These are phyloP conservation scores for Rotaria socialis DNA, from an alignment of 2,888 invertebrate species.

Conservation along the genomic window DNA sequence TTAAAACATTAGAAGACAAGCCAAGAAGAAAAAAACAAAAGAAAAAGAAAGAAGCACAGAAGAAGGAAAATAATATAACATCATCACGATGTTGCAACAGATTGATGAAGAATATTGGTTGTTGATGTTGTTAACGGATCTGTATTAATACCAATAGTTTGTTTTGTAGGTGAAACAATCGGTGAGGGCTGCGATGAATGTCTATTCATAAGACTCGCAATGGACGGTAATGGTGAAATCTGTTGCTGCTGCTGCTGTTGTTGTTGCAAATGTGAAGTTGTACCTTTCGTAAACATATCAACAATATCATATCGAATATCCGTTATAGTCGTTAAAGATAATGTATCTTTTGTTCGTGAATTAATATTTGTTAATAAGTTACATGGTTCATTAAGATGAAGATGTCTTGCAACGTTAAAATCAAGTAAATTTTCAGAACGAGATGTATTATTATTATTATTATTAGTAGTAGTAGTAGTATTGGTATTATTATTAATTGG, in stretches of 20 bases:
- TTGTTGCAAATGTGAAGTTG: slow-evolving; percentile 5
- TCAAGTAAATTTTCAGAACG: slow-evolving; percentile 6
- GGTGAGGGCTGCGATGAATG: background rate
- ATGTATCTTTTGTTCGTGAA: background rate
- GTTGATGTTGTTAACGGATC: background rate
- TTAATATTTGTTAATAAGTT: slow-evolving; percentile 6
- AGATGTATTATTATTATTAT: background rate
- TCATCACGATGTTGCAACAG: slow-evolving; percentile 12
- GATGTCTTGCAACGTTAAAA: slow-evolving; percentile 5
- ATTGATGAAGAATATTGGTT: slow-evolving; percentile 16
- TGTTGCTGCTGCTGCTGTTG: background rate
- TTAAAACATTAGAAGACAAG: slow-evolving; percentile 26
- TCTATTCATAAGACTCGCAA: slow-evolving; percentile 30
- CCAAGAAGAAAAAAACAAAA: slow-evolving; percentile 2
- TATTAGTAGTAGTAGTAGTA: background rate
- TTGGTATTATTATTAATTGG: background rate
- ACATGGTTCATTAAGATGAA: slow-evolving; percentile 13
- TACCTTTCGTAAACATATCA: slow-evolving; percentile 33
- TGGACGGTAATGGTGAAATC: slow-evolving; percentile 32
- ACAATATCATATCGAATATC: slow-evolving; percentile 35
- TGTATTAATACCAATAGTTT: slow-evolving; percentile 36
- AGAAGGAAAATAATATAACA: background rate
- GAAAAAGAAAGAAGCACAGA: background rate
- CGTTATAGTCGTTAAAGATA: background rate
- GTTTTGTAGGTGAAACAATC: background rate